Percentiles rank a stretch among this genome's conserved stretches.
Evolutionary conservation across 2,888 invertebrate genomes (phyloP).

Genomic region (Anodontia alba): DNA sequence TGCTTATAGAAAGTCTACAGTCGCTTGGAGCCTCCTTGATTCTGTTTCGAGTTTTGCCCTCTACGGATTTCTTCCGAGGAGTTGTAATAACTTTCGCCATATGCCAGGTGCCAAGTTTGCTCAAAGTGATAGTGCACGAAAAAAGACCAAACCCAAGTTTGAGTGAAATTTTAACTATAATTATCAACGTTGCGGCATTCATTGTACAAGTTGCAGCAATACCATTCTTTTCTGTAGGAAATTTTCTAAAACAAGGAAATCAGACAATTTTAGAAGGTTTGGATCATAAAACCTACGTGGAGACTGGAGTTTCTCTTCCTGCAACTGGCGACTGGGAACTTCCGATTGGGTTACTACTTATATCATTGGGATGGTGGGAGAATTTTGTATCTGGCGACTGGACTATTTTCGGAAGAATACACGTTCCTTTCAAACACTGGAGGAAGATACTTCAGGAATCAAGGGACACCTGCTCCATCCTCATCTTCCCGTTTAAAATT

Average conservation of each 20-base stretch:
- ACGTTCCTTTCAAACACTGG: slow-evolving; percentile 74
- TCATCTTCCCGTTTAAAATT: slow-evolving; percentile 75
- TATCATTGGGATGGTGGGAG: slow-evolving; percentile 99
- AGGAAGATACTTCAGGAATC: slow-evolving; percentile 74
- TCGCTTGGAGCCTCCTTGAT: slow-evolving; percentile 81
- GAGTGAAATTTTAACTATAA: slow-evolving; percentile 64
- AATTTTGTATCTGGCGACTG: slow-evolving; percentile 90
- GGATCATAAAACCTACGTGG: slow-evolving; percentile 52
- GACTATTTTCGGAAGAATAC: slow-evolving; percentile 74
- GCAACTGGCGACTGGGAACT: slow-evolving; percentile 90
- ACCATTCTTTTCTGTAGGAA: slow-evolving; percentile 64
- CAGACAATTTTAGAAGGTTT: slow-evolving; percentile 65
- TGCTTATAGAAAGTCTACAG: slow-evolving; percentile 72
- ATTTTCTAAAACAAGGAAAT: slow-evolving; percentile 66
- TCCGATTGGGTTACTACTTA: slow-evolving; percentile 92
- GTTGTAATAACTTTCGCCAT: slow-evolving; percentile 80
- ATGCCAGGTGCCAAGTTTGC: slow-evolving; percentile 80
- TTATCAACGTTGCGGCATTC: slow-evolving; percentile 69
- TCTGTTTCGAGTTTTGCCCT: slow-evolving; percentile 82
- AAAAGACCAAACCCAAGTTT: slow-evolving; percentile 64
- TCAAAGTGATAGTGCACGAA: slow-evolving; percentile 79
- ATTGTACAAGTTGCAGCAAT: slow-evolving; percentile 71
- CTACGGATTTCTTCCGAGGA: slow-evolving; percentile 81
- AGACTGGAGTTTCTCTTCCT: slow-evolving; percentile 80
- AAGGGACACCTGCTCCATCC: slow-evolving; percentile 73